Evolutionary conservation across 2,888 invertebrate species (phyloP).

Genomic region (Leptogaster cylindrica): DNA sequence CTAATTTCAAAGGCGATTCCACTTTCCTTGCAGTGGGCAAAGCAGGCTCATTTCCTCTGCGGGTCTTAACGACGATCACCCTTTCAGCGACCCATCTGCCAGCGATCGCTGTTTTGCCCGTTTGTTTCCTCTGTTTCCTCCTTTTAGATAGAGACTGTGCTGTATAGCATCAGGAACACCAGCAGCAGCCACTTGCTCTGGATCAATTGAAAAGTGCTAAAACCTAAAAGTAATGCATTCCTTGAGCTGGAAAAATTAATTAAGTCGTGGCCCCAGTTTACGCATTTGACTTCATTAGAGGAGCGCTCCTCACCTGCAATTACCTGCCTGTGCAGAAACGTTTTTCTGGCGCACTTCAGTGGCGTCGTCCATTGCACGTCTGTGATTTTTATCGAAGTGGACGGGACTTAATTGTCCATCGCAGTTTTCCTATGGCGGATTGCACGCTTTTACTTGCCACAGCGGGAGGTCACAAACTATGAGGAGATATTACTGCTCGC

Average conservation of each 20-base stretch:
- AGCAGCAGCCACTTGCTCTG: background rate
- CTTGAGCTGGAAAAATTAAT: constrained; percentile 19
- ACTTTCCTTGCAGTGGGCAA: constrained; percentile 8
- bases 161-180: background rate
- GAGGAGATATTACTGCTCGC: background rate
- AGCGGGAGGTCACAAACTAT: background rate
- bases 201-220: constrained; percentile 39
- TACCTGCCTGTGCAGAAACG: constrained; percentile 2
- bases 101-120: background rate
- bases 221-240: constrained; percentile 22
- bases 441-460: background rate
- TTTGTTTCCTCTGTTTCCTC: background rate
- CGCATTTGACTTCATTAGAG: constrained; percentile 19
- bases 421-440: background rate
- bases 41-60: constrained; percentile 31
- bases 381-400: background rate
- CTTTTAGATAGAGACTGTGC: too few species aligned
- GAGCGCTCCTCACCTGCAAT: constrained; percentile 33
- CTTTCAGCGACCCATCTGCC: constrained; percentile 11
- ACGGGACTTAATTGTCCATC: constrained; percentile 27
- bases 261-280: constrained; percentile 25
- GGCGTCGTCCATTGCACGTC: background rate
- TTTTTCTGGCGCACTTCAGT: background rate
- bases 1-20: background rate
- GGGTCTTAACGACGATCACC: constrained; percentile 27